Base-by-base conservation (phyloP, 2,113 vertebrate genomes). In the Saccopteryx bilineata region DNA sequence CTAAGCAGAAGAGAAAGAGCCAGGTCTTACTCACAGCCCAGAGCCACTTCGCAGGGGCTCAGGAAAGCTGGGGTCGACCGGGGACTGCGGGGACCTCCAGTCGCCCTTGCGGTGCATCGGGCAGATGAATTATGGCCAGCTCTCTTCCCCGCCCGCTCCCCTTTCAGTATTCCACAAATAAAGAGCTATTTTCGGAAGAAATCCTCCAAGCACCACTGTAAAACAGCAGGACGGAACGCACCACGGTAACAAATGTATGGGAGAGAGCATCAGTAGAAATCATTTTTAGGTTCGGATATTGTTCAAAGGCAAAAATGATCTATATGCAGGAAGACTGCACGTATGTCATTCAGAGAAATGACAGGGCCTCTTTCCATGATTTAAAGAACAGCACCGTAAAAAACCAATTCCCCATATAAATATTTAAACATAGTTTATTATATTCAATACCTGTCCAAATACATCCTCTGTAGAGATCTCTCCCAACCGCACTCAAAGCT, bases 341-440 rank as follows among this genome's bases (percentile, higher is more conserved):
- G 0, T 50, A 3, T 72, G 83, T 96, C 95, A 93, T 85, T 0
- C 8, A 8, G 58, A 93, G 81, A 86, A 95, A 96, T 93, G 93
- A 93, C 7, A 24, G 96, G 95, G 68, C 78, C 91, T 90, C 96
- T 91, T 69, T 90, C 95, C 28, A 28, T 93, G 94, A 95, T 90
- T 95, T 96, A 95, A 93, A 92, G 96, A 96, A 93, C 88, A 94
- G 92, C 80, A 76, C 86, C 68, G 87, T 94, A 94, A 96, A 93
- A 96, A 84, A 83, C 95, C 54, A 96, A 92, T 19, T 91, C 87
- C 63, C 88, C 68, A 68, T 91, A 96, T 79, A 46, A 96, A 95
- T 95, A 93, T 95, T 97, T 88, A 91, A 95, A 93, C 97, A 85
- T 31, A 66, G 80, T 61, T 93, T 87, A 96, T 96, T 83, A 86